A percentile compares a stretch with the other conserved stretches of the same genome.
phyloP scores from a whole-genome alignment of 2,888 invertebrate species.

The Anticlea derivata region DNA sequence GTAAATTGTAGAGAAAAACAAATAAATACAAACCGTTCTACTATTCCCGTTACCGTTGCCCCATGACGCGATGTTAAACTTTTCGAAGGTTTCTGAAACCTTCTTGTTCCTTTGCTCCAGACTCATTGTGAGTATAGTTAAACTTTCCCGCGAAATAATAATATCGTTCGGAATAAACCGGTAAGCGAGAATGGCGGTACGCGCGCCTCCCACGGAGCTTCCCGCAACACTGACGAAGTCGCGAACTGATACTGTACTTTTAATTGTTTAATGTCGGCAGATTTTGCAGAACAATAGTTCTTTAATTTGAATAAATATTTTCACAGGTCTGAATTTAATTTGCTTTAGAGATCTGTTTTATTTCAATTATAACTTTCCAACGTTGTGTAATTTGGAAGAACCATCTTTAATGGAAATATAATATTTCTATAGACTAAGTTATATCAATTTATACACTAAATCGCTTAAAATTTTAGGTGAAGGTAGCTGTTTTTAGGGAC shows the following conservation, averaged over 20 bases:
- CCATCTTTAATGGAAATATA: no score
- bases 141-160: conserved; percentile 65
- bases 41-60: conserved; percentile 52
- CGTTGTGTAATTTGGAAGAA: neutral
- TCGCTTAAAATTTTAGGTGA: no score
- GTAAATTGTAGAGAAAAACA: conserved; percentile 23
- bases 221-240: conserved; percentile 57
- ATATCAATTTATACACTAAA: no score
- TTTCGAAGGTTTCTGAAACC: conserved; percentile 73
- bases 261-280: conserved; percentile 50
- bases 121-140: conserved; percentile 62
- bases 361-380: conserved; percentile 12
- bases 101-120: conserved; percentile 73
- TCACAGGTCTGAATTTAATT: conserved; percentile 13
- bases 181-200: conserved; percentile 44
- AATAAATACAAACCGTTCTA: conserved; percentile 56
- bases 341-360: conserved; percentile 12
- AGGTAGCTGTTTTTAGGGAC: no score
- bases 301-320: conserved; percentile 52
- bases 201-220: conserved; percentile 59
- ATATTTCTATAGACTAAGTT: no score
- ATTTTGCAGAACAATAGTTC: conserved; percentile 39
- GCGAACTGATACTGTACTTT: conserved; percentile 50
- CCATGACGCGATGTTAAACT: conserved; percentile 74
- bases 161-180: conserved; percentile 44